A percentile compares a stretch with the other conserved stretches of the same genome.
Conservation (phyloP, 2,888 invertebrate species). For the Dioctria linearis region DNA sequence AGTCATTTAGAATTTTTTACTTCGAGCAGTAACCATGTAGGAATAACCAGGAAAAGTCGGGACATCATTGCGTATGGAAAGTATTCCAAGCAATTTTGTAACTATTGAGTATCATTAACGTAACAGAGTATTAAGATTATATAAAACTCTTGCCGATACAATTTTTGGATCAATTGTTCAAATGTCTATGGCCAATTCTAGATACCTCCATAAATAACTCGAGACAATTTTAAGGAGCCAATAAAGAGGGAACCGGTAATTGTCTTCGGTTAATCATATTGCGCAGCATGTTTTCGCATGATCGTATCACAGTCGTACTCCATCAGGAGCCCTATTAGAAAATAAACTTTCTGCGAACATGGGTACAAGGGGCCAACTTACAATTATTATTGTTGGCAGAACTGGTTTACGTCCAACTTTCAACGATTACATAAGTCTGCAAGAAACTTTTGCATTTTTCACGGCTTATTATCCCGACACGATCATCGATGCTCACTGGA, state of each 20-base stretch:
- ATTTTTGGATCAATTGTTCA: conserved; percentile 6
- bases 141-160: conserved; percentile 3
- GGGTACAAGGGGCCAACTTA: not conserved
- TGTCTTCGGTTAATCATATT: conserved; percentile 10
- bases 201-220: conserved; percentile 28
- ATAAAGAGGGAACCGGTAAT: conserved; percentile 33
- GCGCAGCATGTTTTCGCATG: conserved; percentile 20
- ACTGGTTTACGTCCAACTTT: conserved; percentile 23
- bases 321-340: not conserved
- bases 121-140: not conserved
- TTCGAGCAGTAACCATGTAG: no score
- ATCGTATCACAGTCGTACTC: not conserved
- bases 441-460: not conserved
- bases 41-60: no score
- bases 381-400: not conserved
- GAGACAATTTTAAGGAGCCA: conserved; percentile 29
- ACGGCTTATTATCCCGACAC: not conserved
- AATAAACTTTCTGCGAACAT: not conserved
- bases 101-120: no score
- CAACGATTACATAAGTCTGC: conserved; percentile 16
- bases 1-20: no score
- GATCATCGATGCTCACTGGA: not conserved
- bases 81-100: no score
- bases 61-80: no score
- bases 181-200: conserved; percentile 17